phyloP scores from a whole-genome alignment of 1,140 invertebrate genomes.

The Oscheius sp. region DNA sequence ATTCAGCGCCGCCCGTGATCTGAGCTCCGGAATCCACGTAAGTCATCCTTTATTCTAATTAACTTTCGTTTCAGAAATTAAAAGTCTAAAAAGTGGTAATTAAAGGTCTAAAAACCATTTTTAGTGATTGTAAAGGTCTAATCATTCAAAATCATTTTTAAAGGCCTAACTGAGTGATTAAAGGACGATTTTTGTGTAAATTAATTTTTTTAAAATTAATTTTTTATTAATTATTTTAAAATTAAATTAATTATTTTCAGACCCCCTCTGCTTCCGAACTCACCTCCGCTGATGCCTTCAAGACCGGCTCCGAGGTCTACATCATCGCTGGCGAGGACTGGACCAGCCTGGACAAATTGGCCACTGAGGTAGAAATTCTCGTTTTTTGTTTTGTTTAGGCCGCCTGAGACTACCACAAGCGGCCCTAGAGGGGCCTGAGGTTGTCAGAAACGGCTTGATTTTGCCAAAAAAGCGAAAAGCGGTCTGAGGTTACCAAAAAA shows the following conservation, averaged over 20 bases:
- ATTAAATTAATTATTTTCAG: neutral
- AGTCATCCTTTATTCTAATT: neutral
- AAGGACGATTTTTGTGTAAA: no score
- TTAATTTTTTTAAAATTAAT: no score
- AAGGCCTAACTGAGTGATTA: no score
- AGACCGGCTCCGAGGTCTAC: conserved; percentile 3
- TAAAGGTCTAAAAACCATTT: neutral
- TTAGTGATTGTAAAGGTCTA: neutral
- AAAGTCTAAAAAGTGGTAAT: neutral
- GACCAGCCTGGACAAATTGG: conserved; percentile 11
- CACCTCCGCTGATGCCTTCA: neutral
- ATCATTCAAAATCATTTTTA: no score
- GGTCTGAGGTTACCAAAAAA: no score
- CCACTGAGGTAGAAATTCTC: neutral
- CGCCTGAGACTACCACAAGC: no score
- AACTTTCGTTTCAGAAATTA: neutral
- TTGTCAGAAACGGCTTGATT: no score
- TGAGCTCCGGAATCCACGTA: neutral
- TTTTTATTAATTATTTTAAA: neutral
- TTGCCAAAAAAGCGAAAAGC: no score
- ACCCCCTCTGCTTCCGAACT: neutral
- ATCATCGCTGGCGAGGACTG: conserved; percentile 21
- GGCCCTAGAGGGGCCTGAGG: no score
- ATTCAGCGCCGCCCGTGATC: neutral
- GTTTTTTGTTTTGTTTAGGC: no score